These are phyloP conservation scores for Pogonognathellus flavescens DNA, from an alignment of 1,140 invertebrate genomes.

Conservation along the genomic window DNA sequence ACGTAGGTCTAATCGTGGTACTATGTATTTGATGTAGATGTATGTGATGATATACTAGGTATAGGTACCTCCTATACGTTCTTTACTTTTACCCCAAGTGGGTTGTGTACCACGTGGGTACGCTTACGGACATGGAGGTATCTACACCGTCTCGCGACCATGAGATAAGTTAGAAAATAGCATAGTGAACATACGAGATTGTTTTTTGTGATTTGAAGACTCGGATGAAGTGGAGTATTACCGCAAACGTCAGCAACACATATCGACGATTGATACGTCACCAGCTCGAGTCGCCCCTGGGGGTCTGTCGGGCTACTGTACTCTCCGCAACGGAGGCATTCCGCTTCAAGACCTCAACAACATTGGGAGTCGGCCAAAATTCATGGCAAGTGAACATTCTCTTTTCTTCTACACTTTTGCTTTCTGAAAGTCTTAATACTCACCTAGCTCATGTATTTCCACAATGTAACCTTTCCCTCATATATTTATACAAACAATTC, in stretches of 20 bases:
- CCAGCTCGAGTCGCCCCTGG: constrained; percentile 73
- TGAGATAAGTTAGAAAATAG: constrained; percentile 8
- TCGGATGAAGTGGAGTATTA: constrained; percentile 72
- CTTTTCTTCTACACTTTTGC: constrained; percentile 20
- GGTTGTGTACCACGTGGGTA: background rate
- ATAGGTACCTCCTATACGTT: background rate
- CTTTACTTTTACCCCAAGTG: background rate
- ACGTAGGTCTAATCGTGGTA: background rate
- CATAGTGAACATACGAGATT: constrained; percentile 28
- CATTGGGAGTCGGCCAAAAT: constrained; percentile 70
- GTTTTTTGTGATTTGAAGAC: constrained; percentile 58
- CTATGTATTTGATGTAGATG: too few relatives aligned
- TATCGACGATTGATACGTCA: constrained; percentile 84
- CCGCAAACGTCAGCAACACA: constrained; percentile 77
- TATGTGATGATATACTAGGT: background rate
- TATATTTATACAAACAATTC: too few relatives aligned
- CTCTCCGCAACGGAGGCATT: constrained; percentile 77
- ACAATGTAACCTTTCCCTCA: too few relatives aligned
- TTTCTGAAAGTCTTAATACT: background rate
- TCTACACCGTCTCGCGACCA: background rate
- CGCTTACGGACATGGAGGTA: background rate
- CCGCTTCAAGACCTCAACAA: constrained; percentile 74
- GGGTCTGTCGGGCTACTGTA: constrained; percentile 75
- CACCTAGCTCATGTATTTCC: background rate
- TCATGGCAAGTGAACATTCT: constrained; percentile 69